phyloP scores from a whole-genome alignment of 2,888 invertebrate genomes.

The Ypsolopha sequella region DNA sequence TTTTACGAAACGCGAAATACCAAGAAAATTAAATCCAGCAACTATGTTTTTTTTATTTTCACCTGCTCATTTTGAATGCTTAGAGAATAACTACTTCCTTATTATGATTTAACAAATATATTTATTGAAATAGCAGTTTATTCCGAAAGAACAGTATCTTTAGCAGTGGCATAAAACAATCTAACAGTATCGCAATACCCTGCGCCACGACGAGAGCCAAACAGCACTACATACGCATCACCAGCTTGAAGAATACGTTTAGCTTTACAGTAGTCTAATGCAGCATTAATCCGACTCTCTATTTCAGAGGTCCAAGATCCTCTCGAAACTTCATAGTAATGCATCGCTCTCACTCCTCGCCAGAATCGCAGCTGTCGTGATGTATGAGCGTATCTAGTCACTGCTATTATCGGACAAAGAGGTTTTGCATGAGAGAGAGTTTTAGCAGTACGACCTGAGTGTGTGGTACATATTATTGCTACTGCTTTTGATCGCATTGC shows the following conservation, averaged over 20 bases:
- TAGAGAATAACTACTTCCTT: too few species aligned
- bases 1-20: too few species aligned
- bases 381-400: constrained; percentile 76
- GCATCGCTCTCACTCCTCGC: constrained; percentile 63
- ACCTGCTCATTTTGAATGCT: too few species aligned
- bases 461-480: constrained; percentile 82
- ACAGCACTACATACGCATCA: constrained; percentile 50
- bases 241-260: constrained; percentile 48
- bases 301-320: constrained; percentile 41
- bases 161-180: constrained; percentile 49
- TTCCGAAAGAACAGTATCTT: constrained; percentile 26
- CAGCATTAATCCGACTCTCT: constrained; percentile 43
- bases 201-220: constrained; percentile 46
- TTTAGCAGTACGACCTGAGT: constrained; percentile 78
- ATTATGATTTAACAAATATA: too few species aligned
- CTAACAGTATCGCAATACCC: constrained; percentile 55
- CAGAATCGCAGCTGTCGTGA: constrained; percentile 73
- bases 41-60: too few species aligned
- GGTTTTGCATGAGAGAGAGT: constrained; percentile 77
- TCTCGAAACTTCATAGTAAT: constrained; percentile 54
- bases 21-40: too few species aligned
- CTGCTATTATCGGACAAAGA: constrained; percentile 80
- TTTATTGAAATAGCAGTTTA: too few species aligned
- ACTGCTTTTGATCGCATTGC: constrained; percentile 44
- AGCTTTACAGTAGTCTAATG: constrained; percentile 54